A percentile compares a stretch with the other conserved stretches of the same genome.
Evolutionary conservation across 2,113 vertebrate genomes (phyloP).

Genomic region (Nematolebias whitei): DNA sequence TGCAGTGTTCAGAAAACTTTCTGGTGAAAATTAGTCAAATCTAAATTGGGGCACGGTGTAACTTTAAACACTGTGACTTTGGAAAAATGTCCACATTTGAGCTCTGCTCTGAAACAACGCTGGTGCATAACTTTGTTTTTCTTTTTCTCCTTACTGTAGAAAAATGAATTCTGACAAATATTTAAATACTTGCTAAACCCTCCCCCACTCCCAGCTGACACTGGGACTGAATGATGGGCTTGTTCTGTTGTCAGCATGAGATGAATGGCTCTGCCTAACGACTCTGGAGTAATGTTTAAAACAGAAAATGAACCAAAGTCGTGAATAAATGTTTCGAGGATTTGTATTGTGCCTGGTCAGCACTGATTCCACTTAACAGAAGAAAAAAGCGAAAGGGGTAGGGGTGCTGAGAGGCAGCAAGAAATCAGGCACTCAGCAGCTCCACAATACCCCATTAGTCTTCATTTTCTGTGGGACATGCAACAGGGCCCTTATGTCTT

Average conservation of each 20-base stretch:
- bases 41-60: no score
- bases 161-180: constrained; percentile 1
- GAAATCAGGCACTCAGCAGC: constrained; percentile 79
- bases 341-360: constrained; percentile 74
- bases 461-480: constrained; percentile 80
- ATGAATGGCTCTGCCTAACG: constrained; percentile 67
- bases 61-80: no score
- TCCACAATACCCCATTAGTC: constrained; percentile 79
- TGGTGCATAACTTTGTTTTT: not conserved
- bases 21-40: no score
- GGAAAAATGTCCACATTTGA: no score
- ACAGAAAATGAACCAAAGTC: constrained; percentile 67
- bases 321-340: constrained; percentile 78
- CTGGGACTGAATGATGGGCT: constrained; percentile 50
- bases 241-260: constrained; percentile 66
- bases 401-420: constrained; percentile 30
- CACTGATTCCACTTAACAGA: constrained; percentile 63
- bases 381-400: constrained; percentile 29
- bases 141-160: not conserved
- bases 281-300: constrained; percentile 70
- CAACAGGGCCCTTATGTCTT: constrained; percentile 78
- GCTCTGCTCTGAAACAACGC: no score
- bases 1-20: no score
- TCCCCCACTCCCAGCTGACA: constrained; percentile 22
- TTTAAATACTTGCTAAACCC: not conserved